Evolutionary conservation across 2,888 invertebrate species (phyloP).

Genomic region (Hedychridium roseum): DNA sequence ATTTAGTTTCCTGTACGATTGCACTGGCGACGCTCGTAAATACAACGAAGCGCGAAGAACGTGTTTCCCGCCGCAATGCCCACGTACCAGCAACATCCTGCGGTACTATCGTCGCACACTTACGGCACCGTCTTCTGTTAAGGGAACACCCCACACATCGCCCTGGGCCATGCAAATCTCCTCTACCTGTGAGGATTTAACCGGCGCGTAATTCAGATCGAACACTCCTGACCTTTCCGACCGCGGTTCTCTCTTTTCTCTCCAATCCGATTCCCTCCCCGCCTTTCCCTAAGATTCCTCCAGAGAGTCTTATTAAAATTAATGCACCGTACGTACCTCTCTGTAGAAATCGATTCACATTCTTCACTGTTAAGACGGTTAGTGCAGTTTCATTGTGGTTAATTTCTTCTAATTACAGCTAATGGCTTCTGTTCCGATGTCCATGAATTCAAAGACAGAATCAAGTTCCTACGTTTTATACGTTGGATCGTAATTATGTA

Average conservation of each 20-base stretch:
- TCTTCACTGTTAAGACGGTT: too few relatives aligned
- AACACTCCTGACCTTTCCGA: conserved; percentile 30
- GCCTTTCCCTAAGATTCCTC: neutral
- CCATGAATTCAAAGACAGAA: too few relatives aligned
- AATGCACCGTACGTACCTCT: too few relatives aligned
- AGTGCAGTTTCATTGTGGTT: too few relatives aligned
- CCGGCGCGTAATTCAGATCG: conserved; percentile 51
- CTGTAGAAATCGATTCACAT: too few relatives aligned
- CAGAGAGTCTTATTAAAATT: too few relatives aligned
- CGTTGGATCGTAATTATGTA: too few relatives aligned
- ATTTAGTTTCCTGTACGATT: too few relatives aligned
- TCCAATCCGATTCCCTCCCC: neutral
- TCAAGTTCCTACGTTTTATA: too few relatives aligned
- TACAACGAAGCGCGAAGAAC: conserved; percentile 21
- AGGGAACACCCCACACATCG: conserved; percentile 29
- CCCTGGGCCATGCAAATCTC: conserved; percentile 52
- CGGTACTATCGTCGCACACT: conserved; percentile 31
- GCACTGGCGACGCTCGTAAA: conserved; percentile 21
- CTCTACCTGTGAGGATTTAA: conserved; percentile 49
- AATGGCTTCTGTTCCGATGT: too few relatives aligned
- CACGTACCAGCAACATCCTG: conserved; percentile 23
- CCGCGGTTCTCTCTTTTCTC: conserved; percentile 1
- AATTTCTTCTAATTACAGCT: too few relatives aligned
- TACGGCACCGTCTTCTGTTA: conserved; percentile 13
- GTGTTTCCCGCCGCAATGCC: conserved; percentile 15